phyloP scores from a whole-genome alignment of 2,888 invertebrate species.

The Argyresthia albistria region DNA sequence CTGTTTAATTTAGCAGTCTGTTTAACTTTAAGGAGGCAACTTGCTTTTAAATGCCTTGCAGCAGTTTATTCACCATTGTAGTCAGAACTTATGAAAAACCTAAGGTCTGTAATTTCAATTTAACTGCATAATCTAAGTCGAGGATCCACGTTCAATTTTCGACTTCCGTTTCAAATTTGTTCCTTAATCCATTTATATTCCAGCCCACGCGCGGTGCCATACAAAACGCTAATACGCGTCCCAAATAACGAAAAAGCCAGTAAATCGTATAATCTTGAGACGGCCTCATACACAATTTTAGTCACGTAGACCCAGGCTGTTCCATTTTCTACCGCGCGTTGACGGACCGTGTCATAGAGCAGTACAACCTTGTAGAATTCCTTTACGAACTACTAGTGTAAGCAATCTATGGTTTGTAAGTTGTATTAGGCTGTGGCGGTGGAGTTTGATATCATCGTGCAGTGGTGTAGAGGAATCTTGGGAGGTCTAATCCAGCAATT shows the following conservation, averaged over 20 bases:
- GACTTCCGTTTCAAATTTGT: background rate
- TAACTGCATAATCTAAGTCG: no score
- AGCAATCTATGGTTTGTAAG: no score
- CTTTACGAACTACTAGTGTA: no score
- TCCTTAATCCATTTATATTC: no score
- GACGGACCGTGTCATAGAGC: conserved; percentile 28
- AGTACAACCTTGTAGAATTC: background rate
- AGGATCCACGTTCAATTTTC: no score
- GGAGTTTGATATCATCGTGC: background rate
- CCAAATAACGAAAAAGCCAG: conserved; percentile 40
- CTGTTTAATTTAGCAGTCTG: no score
- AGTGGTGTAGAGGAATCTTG: conserved; percentile 48
- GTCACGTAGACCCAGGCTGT: conserved; percentile 48
- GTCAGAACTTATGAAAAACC: no score
- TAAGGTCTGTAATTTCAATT: no score
- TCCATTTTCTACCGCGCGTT: conserved; percentile 43
- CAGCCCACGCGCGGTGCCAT: no score
- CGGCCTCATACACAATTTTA: conserved; percentile 36
- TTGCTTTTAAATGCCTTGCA: no score
- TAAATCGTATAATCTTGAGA: conserved; percentile 69
- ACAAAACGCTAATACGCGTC: background rate
- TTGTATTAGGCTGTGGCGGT: background rate
- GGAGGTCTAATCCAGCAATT: conserved; percentile 68
- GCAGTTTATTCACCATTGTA: no score
- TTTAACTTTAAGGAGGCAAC: no score